A percentile compares a stretch with the other conserved stretches of the same genome.
These are phyloP conservation scores for Emmelina monodactyla DNA, from an alignment of 2,888 invertebrate genomes.

Conservation along the genomic window DNA sequence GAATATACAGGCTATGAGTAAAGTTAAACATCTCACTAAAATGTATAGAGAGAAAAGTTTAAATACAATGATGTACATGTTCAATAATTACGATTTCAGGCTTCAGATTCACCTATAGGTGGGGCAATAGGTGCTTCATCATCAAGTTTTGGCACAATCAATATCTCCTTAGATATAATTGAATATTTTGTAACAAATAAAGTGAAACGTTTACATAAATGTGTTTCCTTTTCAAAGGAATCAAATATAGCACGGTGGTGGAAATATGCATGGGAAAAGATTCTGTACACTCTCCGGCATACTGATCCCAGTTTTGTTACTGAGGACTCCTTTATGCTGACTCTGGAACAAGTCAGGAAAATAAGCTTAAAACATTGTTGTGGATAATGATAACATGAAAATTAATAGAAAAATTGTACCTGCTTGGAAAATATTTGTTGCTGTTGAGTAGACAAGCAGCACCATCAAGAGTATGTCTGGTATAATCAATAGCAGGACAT, in stretches of 20 bases:
- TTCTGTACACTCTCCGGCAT: conserved; percentile 97
- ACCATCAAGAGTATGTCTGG: conserved; percentile 97
- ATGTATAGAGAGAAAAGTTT: no score
- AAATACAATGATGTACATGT: conserved; percentile 16
- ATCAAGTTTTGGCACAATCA: conserved; percentile 96
- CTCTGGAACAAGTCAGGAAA: conserved; percentile 78
- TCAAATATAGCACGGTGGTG: conserved; percentile 97
- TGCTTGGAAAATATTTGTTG: conserved; percentile 99
- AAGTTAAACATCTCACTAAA: no score
- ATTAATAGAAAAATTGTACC: conserved; percentile 68
- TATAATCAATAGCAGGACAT: conserved; percentile 99
- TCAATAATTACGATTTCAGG: conserved; percentile 17
- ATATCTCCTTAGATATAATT: conserved; percentile 97
- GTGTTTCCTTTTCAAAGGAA: conserved; percentile 96
- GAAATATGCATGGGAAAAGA: conserved; percentile 99
- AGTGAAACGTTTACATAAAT: conserved; percentile 94
- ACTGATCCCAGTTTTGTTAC: conserved; percentile 98
- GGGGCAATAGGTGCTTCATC: conserved; percentile 70
- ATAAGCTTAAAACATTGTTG: no score
- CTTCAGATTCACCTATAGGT: conserved; percentile 60
- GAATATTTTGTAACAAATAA: conserved; percentile 98
- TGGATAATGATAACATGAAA: neutral
- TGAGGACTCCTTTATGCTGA: conserved; percentile 98
- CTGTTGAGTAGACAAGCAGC: conserved; percentile 98
- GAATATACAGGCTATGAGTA: no score